Evolutionary conservation across 2,888 invertebrate species (phyloP), one percentile per base, ranked within the genome.

Genomic region (Arrhopalites spinosus): DNA sequence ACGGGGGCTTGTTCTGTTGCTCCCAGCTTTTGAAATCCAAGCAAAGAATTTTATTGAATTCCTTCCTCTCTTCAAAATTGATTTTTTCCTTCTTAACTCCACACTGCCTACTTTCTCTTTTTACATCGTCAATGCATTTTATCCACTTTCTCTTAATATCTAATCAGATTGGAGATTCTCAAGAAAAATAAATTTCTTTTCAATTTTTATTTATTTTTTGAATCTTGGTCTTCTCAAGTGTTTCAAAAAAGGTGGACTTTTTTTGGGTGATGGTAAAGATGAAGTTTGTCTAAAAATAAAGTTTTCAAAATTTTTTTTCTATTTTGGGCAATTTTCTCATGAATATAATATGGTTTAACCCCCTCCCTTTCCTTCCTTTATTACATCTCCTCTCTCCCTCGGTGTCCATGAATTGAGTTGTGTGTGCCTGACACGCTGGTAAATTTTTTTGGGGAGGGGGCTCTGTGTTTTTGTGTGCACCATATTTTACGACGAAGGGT

Each of bases 381-480:
- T 56, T 5, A 23, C 23, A 5, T 67, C 66, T 43, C 45, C 17
- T 43, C 5, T 67, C 45, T 20, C 20, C 17, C 20, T 43, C 43
- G 17, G n/a, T 67, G 20, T 67, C 43, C 23, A 15, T 67, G 29
- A 27, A 27, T 29, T 30, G 13, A 20, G 23, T 53, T 20, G 30
- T 63, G 63, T n/a, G 63, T n/a, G 63, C 63, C 59, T 63, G 63
- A 27, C 63, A 63, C 17, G 63, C n/a, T n/a, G n/a, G n/a, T n/a
- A n/a, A n/a, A n/a, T 63, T 29, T 11, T 25, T 23, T 63, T 27
- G 29, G 27, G 11, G 8, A 29, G 59, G 59, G 25, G 23, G 25
- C 11, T 20, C 13, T 59, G 17, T 23, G 13, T 59, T 25, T 23
- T 23, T 20, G 17, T 23, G 1, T 11, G 17, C 59, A 25, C 23